Conservation (phyloP, 2,113 vertebrate species). For the Oenanthe oenanthe region DNA sequence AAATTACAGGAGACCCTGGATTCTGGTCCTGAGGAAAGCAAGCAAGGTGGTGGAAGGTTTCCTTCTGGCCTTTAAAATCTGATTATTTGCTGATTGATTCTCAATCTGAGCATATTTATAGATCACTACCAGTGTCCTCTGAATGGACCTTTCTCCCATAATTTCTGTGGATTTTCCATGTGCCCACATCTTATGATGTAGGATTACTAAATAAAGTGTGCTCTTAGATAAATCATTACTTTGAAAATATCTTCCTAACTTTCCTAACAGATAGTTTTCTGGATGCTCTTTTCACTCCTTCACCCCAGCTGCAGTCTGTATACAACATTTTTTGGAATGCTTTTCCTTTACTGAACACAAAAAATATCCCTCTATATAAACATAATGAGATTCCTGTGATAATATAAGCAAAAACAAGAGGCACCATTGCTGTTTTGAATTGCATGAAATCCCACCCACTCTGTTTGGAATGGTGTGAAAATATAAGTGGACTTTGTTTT, state of each 20-base stretch:
- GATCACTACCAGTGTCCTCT: neutral
- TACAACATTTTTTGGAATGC: neutral
- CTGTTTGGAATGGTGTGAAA: neutral
- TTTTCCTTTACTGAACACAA: neutral
- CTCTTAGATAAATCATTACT: neutral
- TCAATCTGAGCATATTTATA: neutral
- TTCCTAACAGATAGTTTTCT: neutral
- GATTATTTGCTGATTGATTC: neutral
- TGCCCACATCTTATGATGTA: neutral
- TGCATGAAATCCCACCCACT: neutral
- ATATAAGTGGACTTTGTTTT: neutral
- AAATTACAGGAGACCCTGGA: neutral
- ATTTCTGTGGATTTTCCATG: neutral
- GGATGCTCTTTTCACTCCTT: neutral
- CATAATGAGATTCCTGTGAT: neutral
- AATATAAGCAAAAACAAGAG: neutral
- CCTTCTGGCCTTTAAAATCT: neutral
- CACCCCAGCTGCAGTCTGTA: neutral
- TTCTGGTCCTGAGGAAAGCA: neutral
- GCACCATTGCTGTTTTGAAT: neutral
- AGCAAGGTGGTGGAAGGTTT: neutral
- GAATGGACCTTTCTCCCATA: neutral
- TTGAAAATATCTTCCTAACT: neutral
- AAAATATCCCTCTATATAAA: neutral
- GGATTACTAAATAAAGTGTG: neutral